Evolutionary conservation across 2,888 invertebrate genomes (phyloP), one percentile per base, ranked within the genome.

Genomic region (Phaedon cochleariae): DNA sequence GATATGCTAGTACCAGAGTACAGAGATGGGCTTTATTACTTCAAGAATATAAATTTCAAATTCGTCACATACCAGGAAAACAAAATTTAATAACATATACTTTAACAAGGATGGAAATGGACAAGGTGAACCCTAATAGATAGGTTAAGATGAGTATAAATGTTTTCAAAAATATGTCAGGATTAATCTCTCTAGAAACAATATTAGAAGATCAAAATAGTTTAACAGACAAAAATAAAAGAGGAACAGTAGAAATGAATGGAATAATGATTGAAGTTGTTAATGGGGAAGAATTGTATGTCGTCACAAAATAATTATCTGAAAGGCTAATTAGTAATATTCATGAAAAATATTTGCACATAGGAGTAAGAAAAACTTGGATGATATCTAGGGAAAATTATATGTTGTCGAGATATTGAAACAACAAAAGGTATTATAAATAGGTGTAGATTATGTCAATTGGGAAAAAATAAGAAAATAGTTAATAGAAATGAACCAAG

Each of bases 1-100:
- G n/a, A n/a, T n/a, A 52, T 53, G 51, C 34, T 3, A 64, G 60
- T 18, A 60, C 18, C 17, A 34, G 61, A 31, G 62, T 65, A 9
- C 26, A 61, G 34, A 57, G 62, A 26, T 62, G 65, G 65, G 17
- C 48, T 4, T 15, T 59, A 1, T 31, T 59, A 34, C n/a, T 62
- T 1, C 60, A 65, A 41, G 53, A 65, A 46, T 65, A 34, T 52
- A 17, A 55, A 2, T 64, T 45, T 54, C 20, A 26, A 2, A 64
- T 64, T 21, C 1, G 20, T 20, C 31, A 64, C 17, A 54, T 12
- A n/a, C 53, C 59, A 10, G 64, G 64, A 10, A 59, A 59, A 37
- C 5, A 46, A 6, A 59, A 54, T 31, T 15, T 64, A 12, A 17
- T 45, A 2, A 48, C 64, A 10, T 59, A 64, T 34, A 41, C 52